These are phyloP conservation scores for Xanthorhoe spadicearia DNA, from an alignment of 2,888 invertebrate species.

Conservation along the genomic window DNA sequence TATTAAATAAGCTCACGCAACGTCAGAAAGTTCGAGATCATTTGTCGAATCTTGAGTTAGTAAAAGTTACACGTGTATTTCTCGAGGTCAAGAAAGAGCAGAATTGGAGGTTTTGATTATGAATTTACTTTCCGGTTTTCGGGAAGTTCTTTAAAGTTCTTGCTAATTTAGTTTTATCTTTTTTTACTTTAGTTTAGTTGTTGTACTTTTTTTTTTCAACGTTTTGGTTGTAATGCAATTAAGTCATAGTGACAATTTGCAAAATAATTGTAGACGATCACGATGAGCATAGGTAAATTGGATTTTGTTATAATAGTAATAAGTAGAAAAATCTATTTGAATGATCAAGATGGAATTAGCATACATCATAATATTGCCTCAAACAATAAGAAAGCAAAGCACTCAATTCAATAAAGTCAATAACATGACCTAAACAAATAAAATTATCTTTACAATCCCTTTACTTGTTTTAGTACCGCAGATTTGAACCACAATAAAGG, in stretches of 20 bases:
- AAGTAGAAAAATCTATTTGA: too few relatives aligned
- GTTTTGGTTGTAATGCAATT: too few relatives aligned
- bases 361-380: background rate
- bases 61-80: conserved; percentile 11
- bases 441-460: conserved; percentile 32
- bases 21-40: conserved; percentile 60
- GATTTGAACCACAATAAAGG: conserved; percentile 62
- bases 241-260: too few relatives aligned
- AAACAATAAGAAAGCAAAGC: conserved; percentile 7
- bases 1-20: conserved; percentile 78
- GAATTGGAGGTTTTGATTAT: background rate
- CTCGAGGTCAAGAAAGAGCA: background rate
- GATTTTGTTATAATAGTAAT: too few relatives aligned
- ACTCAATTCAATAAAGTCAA: conserved; percentile 16
- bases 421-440: conserved; percentile 31
- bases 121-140: too few relatives aligned
- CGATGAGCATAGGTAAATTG: too few relatives aligned
- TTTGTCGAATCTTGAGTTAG: conserved; percentile 53
- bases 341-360: background rate
- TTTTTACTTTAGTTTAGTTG: too few relatives aligned
- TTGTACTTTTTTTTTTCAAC: too few relatives aligned
- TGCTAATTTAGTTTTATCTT: too few relatives aligned
- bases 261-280: too few relatives aligned
- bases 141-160: too few relatives aligned
- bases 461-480: conserved; percentile 34